Base-by-base conservation (phyloP, 1,140 invertebrate genomes). In the Drosophila seguyi region DNA sequence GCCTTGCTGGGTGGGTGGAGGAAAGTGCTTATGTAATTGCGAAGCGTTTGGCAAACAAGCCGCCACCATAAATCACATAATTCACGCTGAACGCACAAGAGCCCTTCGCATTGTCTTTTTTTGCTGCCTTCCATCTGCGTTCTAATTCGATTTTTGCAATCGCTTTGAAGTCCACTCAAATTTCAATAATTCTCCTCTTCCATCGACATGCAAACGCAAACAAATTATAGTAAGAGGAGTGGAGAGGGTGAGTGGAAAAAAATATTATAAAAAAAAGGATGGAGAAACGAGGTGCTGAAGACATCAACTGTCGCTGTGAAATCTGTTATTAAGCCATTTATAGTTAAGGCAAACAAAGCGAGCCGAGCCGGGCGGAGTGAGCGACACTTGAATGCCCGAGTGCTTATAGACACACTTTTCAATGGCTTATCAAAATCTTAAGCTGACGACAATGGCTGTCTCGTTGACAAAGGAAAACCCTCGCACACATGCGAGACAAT, bases 401-500 rank as follows among this genome's bases (percentile, higher is more conserved):
- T 83, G 84, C 72, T 84, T 88, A 80, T 77, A 87, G 83, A 88
- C 83, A 87, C 80, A 88, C 84, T 77, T 80, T 88, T 84, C 76
- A 88, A 88, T 84, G 76, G 84, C 76, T 88, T 87, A 88, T 88
- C 76, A 80, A 80, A 88, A 88, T 88, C 84, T 88, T 83, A 88
- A 87, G 84, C 84, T 80, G 84, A 27, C 68, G 73, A 87, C 80
- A 87, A 87, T 71, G 72, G 59, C 65, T 50, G 55, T 25, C 38
- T 22, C 63, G 14, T 41, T 36, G 53, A 63, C 62, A 68, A 42
- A 67, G 47, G 29, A 44, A 61, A 58, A 25, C 38, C 38, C 42
- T 16, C 58, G 44, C 55, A 79, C 29, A 73, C 36, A 58, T 65
- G 60, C 57, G 58, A 77, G 55, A 75, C 69, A 55, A 69, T 78